phyloP scores from a whole-genome alignment of 2,888 invertebrate genomes.

The Neelides folsomi region DNA sequence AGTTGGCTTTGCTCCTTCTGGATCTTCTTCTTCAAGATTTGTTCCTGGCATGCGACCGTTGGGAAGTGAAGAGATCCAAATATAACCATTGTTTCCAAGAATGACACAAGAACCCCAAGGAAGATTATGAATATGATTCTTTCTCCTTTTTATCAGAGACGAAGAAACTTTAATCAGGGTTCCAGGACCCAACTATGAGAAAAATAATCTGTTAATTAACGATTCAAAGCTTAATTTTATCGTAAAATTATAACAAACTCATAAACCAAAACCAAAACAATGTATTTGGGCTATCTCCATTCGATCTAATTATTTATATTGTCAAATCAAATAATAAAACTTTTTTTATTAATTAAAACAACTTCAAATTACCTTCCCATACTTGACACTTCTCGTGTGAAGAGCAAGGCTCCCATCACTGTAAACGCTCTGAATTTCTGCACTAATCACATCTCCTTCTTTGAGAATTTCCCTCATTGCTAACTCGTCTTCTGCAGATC shows the following conservation, averaged over 20 bases:
- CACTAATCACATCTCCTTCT: slow-evolving; percentile 93
- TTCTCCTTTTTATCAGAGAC: slow-evolving; percentile 76
- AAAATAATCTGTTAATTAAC: neutral
- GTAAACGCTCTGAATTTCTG: slow-evolving; percentile 88
- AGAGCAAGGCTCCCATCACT: slow-evolving; percentile 82
- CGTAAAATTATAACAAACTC: too few relatives aligned
- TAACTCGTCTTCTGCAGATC: slow-evolving; percentile 91
- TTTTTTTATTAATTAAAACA: too few relatives aligned
- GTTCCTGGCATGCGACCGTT: slow-evolving; percentile 32
- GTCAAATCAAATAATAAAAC: too few relatives aligned
- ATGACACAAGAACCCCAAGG: slow-evolving; percentile 84
- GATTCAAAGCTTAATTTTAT: too few relatives aligned
- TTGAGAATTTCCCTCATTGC: slow-evolving; percentile 89
- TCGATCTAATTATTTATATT: too few relatives aligned
- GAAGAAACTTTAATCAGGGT: slow-evolving; percentile 79
- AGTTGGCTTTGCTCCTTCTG: slow-evolving; percentile 59
- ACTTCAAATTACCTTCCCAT: slow-evolving; percentile 65
- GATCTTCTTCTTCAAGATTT: slow-evolving; percentile 43
- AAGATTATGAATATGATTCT: slow-evolving; percentile 89
- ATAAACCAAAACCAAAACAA: too few relatives aligned
- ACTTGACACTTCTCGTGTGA: slow-evolving; percentile 90
- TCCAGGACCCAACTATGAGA: slow-evolving; percentile 64
- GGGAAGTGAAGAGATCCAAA: slow-evolving; percentile 38
- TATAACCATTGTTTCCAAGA: slow-evolving; percentile 88
- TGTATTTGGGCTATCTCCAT: too few relatives aligned